Evolutionary conservation across 2,113 vertebrate species (phyloP).

Genomic region (Serinus canaria): DNA sequence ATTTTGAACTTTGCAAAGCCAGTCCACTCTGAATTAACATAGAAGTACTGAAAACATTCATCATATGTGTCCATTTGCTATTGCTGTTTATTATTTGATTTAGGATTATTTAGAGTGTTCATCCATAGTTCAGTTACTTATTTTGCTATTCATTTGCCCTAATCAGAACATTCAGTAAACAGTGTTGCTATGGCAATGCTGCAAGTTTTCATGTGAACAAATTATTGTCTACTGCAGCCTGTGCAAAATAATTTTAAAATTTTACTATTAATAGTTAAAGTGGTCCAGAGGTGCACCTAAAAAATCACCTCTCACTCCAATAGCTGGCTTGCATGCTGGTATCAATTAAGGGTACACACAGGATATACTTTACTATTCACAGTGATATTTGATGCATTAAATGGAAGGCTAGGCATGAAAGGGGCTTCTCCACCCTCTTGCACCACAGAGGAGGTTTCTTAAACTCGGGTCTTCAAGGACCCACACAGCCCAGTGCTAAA

Average conservation of each 20-base stretch:
- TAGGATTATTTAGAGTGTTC: slow-evolving; percentile 5
- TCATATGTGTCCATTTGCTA: background rate
- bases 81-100: background rate
- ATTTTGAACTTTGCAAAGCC: background rate
- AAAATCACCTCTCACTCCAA: background rate
- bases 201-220: slow-evolving; percentile 7
- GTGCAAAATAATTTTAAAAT: background rate
- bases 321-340: background rate
- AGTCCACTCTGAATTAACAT: background rate
- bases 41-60: background rate
- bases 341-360: background rate
- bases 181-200: slow-evolving; percentile 58
- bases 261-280: background rate
- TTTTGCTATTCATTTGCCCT: slow-evolving; percentile 24
- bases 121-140: background rate
- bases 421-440: background rate
- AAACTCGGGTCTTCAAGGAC: background rate
- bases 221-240: background rate
- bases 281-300: background rate
- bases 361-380: background rate
- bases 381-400: background rate
- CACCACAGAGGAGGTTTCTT: background rate
- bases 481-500: background rate
- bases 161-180: slow-evolving; percentile 30
- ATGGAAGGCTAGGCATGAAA: background rate